These are phyloP conservation scores for Lasioglossum calceatum DNA, from an alignment of 2,888 invertebrate genomes.

Conservation along the genomic window DNA sequence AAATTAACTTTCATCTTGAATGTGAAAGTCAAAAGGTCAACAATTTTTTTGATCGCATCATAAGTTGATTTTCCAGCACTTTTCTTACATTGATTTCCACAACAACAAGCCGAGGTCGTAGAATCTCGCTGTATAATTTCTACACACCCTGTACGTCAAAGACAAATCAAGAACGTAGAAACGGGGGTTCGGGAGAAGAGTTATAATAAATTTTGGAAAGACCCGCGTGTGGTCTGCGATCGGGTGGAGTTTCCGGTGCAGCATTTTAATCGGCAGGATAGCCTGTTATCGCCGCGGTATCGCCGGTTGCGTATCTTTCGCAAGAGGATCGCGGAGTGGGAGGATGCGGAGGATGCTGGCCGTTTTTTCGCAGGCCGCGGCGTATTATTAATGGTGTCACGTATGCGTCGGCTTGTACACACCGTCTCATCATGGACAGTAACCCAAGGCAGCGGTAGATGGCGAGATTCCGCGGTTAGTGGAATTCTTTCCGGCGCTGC, in stretches of 20 bases:
- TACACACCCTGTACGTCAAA: too few relatives aligned
- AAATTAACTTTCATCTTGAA: too few relatives aligned
- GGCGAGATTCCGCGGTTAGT: slow-evolving; percentile 56
- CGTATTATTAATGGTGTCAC: slow-evolving; percentile 73
- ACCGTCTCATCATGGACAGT: slow-evolving; percentile 75
- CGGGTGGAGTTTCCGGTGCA: slow-evolving; percentile 28
- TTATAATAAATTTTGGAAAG: background rate
- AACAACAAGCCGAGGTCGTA: too few relatives aligned
- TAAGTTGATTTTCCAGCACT: too few relatives aligned
- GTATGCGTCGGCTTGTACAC: slow-evolving; percentile 61
- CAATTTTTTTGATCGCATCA: too few relatives aligned
- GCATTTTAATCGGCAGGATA: slow-evolving; percentile 27
- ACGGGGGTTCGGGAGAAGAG: background rate
- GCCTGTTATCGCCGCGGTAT: slow-evolving; percentile 22
- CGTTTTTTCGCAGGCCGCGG: slow-evolving; percentile 34
- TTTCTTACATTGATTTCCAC: too few relatives aligned
- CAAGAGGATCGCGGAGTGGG: background rate
- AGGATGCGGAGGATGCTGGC: slow-evolving; percentile 19
- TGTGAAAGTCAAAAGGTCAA: too few relatives aligned
- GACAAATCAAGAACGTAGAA: too few relatives aligned
- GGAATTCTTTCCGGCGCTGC: slow-evolving; percentile 48
- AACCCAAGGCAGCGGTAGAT: slow-evolving; percentile 69
- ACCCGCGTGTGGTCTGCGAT: slow-evolving; percentile 1
- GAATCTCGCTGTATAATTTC: too few relatives aligned
- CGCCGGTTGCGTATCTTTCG: slow-evolving; percentile 33